Conservation (phyloP, 1,140 invertebrate species). For the Acyrthosiphon pisum region DNA sequence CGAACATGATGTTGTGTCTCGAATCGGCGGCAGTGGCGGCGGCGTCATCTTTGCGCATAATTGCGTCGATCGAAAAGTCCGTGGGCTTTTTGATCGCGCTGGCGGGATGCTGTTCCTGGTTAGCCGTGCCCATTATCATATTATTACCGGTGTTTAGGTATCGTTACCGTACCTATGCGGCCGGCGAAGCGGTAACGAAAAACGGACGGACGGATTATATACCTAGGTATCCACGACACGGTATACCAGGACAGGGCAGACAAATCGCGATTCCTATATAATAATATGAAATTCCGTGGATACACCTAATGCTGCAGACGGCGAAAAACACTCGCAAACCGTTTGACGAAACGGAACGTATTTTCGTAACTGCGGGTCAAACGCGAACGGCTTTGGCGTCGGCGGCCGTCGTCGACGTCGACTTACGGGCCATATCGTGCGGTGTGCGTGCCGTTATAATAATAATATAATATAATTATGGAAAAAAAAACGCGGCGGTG, state of each 20-base stretch:
- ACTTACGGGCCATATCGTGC: not conserved
- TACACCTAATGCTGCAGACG: not conserved
- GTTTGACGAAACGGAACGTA: not conserved
- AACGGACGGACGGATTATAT: not conserved
- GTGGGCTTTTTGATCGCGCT: slow-evolving; percentile 71
- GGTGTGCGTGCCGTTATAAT: not conserved
- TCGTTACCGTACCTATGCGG: not conserved
- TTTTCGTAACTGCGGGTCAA: not conserved
- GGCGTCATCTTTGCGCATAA: slow-evolving; percentile 79
- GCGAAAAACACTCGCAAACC: not conserved
- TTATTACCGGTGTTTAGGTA: not conserved
- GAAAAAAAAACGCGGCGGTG: not conserved
- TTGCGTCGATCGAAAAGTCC: slow-evolving; percentile 92
- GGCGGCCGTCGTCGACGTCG: not conserved
- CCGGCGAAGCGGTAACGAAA: not conserved
- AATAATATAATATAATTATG: not conserved
- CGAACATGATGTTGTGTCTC: slow-evolving; percentile 59
- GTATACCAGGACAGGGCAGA: not conserved
- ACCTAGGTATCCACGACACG: not conserved
- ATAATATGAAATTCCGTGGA: not conserved
- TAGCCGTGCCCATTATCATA: slow-evolving; percentile 59
- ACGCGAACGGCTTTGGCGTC: not conserved
- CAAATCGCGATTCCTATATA: not conserved
- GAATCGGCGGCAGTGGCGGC: slow-evolving; percentile 57
- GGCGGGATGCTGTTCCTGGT: slow-evolving; percentile 59